Conservation (phyloP, 2,113 vertebrate genomes). For the Mastomys natalensis region DNA sequence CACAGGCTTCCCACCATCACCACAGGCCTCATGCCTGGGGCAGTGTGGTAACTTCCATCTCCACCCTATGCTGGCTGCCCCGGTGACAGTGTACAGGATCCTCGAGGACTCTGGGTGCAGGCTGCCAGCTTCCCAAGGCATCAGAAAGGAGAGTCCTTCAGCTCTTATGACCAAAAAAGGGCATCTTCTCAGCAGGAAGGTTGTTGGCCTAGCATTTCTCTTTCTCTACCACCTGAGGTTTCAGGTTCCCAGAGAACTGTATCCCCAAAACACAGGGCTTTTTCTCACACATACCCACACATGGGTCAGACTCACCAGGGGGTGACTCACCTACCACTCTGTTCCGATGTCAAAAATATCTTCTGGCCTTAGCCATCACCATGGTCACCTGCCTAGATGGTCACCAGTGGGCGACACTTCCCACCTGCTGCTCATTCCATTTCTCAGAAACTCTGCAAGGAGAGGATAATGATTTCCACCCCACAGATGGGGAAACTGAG, state of each 20-base stretch:
- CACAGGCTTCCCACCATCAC: neutral
- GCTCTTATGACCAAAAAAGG: conserved; percentile 86
- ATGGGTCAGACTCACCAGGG: neutral
- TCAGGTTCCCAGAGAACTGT: conserved; percentile 58
- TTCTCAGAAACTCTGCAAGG: neutral
- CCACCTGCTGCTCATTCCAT: neutral
- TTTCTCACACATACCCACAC: neutral
- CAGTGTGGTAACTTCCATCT: neutral
- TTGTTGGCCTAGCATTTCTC: conserved; percentile 62
- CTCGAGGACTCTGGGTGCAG: neutral
- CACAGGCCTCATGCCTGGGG: neutral
- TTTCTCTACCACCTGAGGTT: conserved; percentile 61
- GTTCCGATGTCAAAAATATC: neutral
- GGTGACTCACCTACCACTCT: neutral
- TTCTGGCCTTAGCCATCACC: too few relatives aligned
- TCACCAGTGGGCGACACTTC: too few relatives aligned
- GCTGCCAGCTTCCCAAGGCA: neutral
- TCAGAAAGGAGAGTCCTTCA: neutral
- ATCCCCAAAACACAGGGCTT: conserved; percentile 5
- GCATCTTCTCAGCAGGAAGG: conserved; percentile 74
- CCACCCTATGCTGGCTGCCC: neutral
- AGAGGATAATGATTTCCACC: neutral
- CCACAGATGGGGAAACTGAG: conserved; percentile 16
- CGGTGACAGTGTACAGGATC: neutral
- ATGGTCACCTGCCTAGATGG: too few relatives aligned